Evolutionary conservation across 2,888 invertebrate genomes (phyloP).

Genomic region (Stenurella melanura): DNA sequence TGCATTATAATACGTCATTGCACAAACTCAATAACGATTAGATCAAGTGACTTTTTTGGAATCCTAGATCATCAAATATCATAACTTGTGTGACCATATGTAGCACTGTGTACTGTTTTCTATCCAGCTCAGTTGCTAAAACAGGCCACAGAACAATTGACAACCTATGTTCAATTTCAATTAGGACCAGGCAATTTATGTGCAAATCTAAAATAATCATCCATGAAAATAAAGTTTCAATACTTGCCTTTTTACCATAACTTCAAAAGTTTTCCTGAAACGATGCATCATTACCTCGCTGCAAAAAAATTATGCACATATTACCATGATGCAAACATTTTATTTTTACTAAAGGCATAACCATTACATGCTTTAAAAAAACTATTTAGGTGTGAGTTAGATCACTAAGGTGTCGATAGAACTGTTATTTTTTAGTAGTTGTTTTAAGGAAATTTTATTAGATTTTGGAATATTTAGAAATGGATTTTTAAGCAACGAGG

Average conservation of each 20-base stretch:
- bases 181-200: constrained; percentile 18
- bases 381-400: constrained; percentile 18
- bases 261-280: constrained; percentile 58
- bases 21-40: too few species aligned
- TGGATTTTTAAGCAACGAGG: constrained; percentile 56
- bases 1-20: too few species aligned
- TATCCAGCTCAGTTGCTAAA: background rate
- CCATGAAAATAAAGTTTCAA: constrained; percentile 41
- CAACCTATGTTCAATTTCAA: background rate
- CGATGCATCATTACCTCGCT: constrained; percentile 59
- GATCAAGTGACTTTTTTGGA: too few species aligned
- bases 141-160: background rate
- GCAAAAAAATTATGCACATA: constrained; percentile 56
- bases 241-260: constrained; percentile 59
- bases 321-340: constrained; percentile 46
- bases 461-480: constrained; percentile 12
- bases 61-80: too few species aligned
- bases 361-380: constrained; percentile 49
- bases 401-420: constrained; percentile 11
- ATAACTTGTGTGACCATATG: background rate
- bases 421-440: constrained; percentile 23
- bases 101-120: background rate
- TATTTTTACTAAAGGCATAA: constrained; percentile 49
- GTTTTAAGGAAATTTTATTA: constrained; percentile 29
- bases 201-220: constrained; percentile 37